Evolutionary conservation across 2,797 vertebrate species (phyloP).

Genomic region (Urosaurus nigricauda): DNA sequence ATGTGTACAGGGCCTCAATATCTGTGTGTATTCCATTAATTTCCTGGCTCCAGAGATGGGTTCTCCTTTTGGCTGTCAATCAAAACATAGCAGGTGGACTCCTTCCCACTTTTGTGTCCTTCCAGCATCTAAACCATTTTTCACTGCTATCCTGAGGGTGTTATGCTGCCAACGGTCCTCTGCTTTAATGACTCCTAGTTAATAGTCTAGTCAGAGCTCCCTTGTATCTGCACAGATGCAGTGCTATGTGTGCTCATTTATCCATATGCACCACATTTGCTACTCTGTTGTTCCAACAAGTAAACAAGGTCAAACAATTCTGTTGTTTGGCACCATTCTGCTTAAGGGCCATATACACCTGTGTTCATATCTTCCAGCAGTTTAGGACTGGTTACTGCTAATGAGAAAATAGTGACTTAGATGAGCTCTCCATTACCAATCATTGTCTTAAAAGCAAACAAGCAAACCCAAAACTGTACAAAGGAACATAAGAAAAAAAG

Average conservation of each 20-base stretch:
- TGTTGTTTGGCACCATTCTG: not conserved
- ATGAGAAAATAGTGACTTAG: not conserved
- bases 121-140: too few species aligned
- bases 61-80: too few species aligned
- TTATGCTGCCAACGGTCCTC: not conserved
- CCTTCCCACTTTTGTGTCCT: too few species aligned
- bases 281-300: not conserved
- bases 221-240: not conserved
- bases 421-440: not conserved
- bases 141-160: too few species aligned
- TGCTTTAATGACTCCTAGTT: not conserved
- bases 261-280: not conserved
- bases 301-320: not conserved
- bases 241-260: not conserved
- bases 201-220: not conserved
- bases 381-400: not conserved
- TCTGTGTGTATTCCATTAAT: not conserved
- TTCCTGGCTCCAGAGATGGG: too few species aligned
- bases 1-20: not conserved
- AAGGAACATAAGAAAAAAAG: not conserved
- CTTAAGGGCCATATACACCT: not conserved
- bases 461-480: not conserved
- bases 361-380: not conserved
- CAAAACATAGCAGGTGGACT: too few species aligned
- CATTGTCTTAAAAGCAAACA: too few species aligned